Evolutionary conservation across 92 coral and sea anemone species (phyloP).

Genomic region (Palythoa heliodiscus): DNA sequence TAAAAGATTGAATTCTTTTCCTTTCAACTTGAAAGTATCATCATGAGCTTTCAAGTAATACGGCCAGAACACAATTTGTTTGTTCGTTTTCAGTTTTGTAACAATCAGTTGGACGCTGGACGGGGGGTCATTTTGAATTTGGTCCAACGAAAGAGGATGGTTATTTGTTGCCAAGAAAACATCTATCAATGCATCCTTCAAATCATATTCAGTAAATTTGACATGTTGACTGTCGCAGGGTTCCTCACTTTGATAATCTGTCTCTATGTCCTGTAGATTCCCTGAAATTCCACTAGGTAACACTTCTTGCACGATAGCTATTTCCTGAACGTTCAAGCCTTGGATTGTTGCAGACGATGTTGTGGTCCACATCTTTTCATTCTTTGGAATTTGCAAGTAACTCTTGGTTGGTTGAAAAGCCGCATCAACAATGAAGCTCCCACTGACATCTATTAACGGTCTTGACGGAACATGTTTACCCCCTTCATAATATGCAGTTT

Average conservation of each 20-base stretch:
- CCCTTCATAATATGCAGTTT: no score
- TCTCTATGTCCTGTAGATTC: not conserved
- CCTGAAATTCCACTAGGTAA: not conserved
- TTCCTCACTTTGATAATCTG: not conserved
- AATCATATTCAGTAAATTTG: not conserved
- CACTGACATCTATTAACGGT: not conserved
- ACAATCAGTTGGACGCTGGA: not conserved
- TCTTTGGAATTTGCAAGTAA: not conserved
- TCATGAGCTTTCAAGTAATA: not conserved
- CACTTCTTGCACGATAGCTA: not conserved
- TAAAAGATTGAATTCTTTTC: constrained; percentile 4
- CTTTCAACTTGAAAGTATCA: not conserved
- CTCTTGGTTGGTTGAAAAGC: not conserved
- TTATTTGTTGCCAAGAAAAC: constrained; percentile 6
- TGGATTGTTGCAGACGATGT: not conserved
- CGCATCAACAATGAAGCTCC: no score
- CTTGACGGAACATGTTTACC: no score
- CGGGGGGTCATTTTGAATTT: not conserved
- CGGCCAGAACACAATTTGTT: constrained; percentile 16
- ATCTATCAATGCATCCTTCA: constrained; percentile 12
- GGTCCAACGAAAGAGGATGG: not conserved
- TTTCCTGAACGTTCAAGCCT: not conserved
- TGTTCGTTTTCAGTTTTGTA: not conserved
- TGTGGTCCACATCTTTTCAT: not conserved
- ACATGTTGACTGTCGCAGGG: not conserved